A percentile compares a stretch with the other conserved stretches of the same genome.
Evolutionary conservation across 2,113 vertebrate species (phyloP).

Genomic region (Sinocyclocheilus maitianheensis): DNA sequence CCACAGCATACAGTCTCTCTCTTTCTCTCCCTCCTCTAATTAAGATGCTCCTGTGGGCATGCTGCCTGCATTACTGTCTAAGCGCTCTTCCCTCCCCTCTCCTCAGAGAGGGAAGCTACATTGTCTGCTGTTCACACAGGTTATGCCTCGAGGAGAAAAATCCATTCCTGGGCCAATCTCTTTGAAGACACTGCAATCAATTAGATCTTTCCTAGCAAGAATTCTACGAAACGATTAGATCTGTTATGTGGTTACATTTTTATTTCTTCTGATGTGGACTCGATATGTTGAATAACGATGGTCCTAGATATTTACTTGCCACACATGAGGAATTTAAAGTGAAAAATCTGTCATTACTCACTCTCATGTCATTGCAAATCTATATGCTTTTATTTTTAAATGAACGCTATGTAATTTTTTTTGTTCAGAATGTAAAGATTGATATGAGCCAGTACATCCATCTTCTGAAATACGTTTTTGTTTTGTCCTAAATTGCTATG

Average conservation of each 20-base stretch:
- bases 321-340: not conserved
- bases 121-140: conserved; percentile 6
- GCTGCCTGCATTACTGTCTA: not conserved
- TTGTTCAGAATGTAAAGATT: too few relatives aligned
- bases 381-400: not conserved
- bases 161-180: conserved; percentile 8
- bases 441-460: too few relatives aligned
- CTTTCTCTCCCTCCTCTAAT: conserved; percentile 36
- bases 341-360: not conserved
- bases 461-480: too few relatives aligned
- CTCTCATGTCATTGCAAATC: not conserved
- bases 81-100: conserved; percentile 4
- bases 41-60: conserved; percentile 38
- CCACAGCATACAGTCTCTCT: not conserved
- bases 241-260: not conserved
- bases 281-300: not conserved
- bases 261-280: not conserved
- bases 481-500: too few relatives aligned
- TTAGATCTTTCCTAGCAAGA: not conserved
- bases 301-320: not conserved
- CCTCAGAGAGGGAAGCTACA: conserved; percentile 6
- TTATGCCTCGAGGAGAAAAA: conserved; percentile 16
- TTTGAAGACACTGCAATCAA: conserved; percentile 11
- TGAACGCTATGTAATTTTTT: too few relatives aligned
- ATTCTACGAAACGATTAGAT: not conserved